Base-by-base conservation (phyloP, 2,888 invertebrate species). In the Xestia sexstrigata region DNA sequence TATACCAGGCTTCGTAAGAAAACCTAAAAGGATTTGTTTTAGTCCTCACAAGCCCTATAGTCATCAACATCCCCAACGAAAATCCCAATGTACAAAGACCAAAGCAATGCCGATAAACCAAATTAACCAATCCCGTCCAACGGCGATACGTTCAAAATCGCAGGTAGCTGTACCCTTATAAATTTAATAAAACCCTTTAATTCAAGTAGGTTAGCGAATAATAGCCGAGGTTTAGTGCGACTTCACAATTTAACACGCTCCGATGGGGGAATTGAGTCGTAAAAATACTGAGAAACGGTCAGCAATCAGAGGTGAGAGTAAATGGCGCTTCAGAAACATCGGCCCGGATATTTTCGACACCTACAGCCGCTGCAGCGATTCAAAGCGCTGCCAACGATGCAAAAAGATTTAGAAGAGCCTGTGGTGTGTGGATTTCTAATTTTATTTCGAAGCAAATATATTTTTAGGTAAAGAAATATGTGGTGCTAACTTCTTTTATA, bases 301-400 rank as follows among this genome's bases (percentile, higher is more conserved):
- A 87, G 91, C 93, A 95, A 95, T 95, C 94, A 94, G 93, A 93
- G 93, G 93, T 94, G 90, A 93, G 94, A 95, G 95, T 95, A 95
- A 93, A 93, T 88, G 88, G 89, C 87, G 89, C 81, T 88, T 89
- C 87, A 86, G 89, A 92, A 91, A 90, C 90, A 92, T 89, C 86
- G 88, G 70, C 70, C 69, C 76, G 73, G 78, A 78, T 83, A 84
- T 84, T 89, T 85, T 85, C 58, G 70, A 70, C 78, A 55, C 75
- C 82, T 69, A 65, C 63, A 81, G 77, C 81, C 78, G 70, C 79
- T 73, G 65, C 70, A 80, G 79, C 84, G 83, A 78, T 87, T 84
- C 85, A 79, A 85, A 86, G 84, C 88, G 84, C 83, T 87, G 86
- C 89, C 91, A 88, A 84, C 91, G 91, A 93, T 93, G 94, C 94